Conservation (phyloP, 2,113 vertebrate genomes). For the Laticauda colubrina region DNA sequence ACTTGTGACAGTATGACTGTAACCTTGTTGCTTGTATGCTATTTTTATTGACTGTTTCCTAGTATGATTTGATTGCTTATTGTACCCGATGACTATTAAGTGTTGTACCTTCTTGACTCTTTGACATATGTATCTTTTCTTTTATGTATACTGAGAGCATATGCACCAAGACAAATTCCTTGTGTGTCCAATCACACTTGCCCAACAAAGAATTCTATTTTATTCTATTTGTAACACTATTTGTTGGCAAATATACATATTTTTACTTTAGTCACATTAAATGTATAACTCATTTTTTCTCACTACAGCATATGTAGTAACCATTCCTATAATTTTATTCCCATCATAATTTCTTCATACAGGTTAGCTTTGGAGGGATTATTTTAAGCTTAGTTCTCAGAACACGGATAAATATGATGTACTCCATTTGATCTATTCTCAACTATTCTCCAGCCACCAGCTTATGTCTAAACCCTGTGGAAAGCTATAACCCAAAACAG, state of each 20-base stretch:
- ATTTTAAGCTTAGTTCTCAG: neutral
- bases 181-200: too few species aligned
- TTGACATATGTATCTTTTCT: too few species aligned
- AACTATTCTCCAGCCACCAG: neutral
- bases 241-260: neutral
- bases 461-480: neutral
- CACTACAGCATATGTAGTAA: neutral
- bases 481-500: neutral
- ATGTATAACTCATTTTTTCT: neutral
- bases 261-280: neutral
- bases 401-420: neutral
- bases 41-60: too few species aligned
- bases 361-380: neutral
- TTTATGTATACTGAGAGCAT: too few species aligned
- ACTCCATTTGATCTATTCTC: neutral
- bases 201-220: too few species aligned
- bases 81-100: too few species aligned
- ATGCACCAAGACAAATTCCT: too few species aligned
- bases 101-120: too few species aligned
- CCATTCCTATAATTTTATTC: neutral
- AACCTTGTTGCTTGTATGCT: too few species aligned
- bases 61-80: too few species aligned
- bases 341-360: neutral
- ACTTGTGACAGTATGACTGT: too few species aligned
- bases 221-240: neutral